Evolutionary conservation across 2,113 vertebrate species (phyloP).

Genomic region (Heptranchias perlo): DNA sequence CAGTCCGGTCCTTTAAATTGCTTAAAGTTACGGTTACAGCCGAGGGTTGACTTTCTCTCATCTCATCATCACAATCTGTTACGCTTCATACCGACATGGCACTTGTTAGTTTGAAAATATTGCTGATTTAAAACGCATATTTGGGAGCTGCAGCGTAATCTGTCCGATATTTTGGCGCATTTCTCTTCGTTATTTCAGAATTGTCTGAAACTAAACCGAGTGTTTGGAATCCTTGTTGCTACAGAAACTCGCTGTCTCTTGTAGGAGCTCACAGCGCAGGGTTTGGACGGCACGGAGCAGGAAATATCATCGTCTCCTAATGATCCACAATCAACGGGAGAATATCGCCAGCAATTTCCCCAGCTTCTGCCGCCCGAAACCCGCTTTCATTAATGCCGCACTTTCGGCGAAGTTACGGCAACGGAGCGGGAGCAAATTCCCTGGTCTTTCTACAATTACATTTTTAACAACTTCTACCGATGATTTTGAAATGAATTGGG

Average conservation of each 20-base stretch:
- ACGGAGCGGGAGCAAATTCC: neutral
- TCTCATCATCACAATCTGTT: neutral
- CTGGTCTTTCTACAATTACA: neutral
- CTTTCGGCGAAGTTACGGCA: neutral
- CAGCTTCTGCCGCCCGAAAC: neutral
- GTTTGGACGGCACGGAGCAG: neutral
- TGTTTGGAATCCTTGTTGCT: neutral
- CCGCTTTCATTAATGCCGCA: neutral
- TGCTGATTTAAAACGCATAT: no score
- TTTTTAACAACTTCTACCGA: neutral
- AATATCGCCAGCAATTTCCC: neutral
- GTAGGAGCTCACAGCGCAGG: no score
- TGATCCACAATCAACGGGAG: neutral
- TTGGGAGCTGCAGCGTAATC: neutral
- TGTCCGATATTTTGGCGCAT: neutral
- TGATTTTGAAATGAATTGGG: neutral
- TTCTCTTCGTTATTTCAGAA: neutral
- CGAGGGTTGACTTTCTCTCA: neutral
- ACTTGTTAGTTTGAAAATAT: neutral
- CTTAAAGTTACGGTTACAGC: neutral
- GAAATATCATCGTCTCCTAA: neutral
- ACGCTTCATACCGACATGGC: neutral
- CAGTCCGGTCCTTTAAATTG: no score
- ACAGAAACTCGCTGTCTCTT: no score
- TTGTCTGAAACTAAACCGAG: neutral